Evolutionary conservation across 2,888 invertebrate species (phyloP), one percentile per base, ranked within the genome.

Genomic region (Heliconius erato): DNA sequence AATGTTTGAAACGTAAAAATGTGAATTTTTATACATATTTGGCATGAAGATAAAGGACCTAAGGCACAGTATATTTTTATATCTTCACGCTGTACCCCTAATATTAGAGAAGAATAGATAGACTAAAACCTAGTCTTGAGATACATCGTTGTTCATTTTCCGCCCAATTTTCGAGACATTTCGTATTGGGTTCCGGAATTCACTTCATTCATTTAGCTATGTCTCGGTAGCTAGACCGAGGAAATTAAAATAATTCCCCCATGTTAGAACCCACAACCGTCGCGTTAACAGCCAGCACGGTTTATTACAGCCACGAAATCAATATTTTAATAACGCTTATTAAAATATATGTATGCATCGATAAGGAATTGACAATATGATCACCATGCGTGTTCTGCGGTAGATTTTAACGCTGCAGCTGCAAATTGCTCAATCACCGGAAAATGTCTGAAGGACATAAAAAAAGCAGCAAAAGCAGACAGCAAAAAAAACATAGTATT

Each of bases 351-450:
- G 23, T 4, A 19, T 59, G 23, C 23, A 6, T 59, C 9, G 23
- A 19, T 23, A 19, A 23, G 19, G 9, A 23, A 23, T 59, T 26
- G 65, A 65, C 65, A 65, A 40, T 65, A 67, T 28, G 44, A 32
- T 63, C 19, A 68, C 40, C 19, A 16, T 69, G 32, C n/a, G 44
- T 74, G 54, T 69, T 35, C 26, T n/a, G 40, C n/a, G 63, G 79
- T 59, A 76, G 49, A n/a, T 76, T 28, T 68, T 74, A 82, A 78
- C 74, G 63, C 77, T 79, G n/a, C 12, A 81, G 83, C 80, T n/a
- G n/a, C n/a, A 80, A 85, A 85, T 82, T 82, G 82, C 83, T 85
- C 71, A 83, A 82, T 80, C 79, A 82, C 80, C 82, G 82, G 82
- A 83, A 82, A 82, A 82, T 78, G 85, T 83, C 82, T 81, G 82